Evolutionary conservation across 2,113 vertebrate genomes (phyloP).

Genomic region (Pseudonaja textilis): DNA sequence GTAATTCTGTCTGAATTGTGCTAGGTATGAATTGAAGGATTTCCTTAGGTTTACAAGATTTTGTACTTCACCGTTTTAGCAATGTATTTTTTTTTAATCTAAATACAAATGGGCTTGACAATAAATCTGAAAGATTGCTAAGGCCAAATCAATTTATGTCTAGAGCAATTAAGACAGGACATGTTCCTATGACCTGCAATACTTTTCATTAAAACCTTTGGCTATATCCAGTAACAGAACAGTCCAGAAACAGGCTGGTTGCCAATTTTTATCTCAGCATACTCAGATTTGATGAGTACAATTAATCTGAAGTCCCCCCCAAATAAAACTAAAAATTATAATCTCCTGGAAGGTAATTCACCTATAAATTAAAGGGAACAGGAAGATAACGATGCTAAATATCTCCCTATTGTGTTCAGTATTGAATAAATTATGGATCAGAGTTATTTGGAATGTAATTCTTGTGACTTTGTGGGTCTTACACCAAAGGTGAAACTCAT

Average conservation of each 20-base stretch:
- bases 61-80: neutral
- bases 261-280: neutral
- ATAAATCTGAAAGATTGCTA: neutral
- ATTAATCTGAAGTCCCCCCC: neutral
- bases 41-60: neutral
- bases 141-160: neutral
- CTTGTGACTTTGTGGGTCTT: constrained; percentile 35
- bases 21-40: neutral
- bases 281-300: neutral
- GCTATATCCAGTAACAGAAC: neutral
- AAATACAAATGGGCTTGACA: neutral
- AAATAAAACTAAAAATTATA: neutral
- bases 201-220: neutral
- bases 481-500: constrained; percentile 45
- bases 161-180: neutral
- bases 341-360: neutral
- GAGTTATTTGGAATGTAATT: neutral
- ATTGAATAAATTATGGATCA: constrained; percentile 12
- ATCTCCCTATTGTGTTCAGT: too few species aligned
- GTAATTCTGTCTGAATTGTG: neutral
- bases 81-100: neutral
- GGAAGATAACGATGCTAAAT: neutral
- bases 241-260: neutral
- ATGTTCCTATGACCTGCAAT: neutral
- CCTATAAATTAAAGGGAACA: neutral